Percentiles rank a stretch among this genome's conserved stretches.
Conservation (phyloP, 64 coral and sea anemone genomes). For the Montipora foliosa region DNA sequence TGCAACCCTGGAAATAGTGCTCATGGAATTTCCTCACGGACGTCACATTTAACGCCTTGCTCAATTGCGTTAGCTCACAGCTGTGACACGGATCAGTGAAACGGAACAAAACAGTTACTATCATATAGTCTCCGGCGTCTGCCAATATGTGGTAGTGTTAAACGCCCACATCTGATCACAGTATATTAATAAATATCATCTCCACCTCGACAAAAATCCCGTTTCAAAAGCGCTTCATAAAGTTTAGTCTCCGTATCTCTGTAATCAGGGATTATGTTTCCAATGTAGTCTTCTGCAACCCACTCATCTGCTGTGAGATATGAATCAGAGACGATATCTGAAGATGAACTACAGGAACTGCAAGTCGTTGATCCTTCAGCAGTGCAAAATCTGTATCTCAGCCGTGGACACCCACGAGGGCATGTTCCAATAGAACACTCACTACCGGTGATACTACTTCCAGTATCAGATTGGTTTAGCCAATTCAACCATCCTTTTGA, state of each 20-base stretch:
- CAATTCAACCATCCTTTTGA: slow-evolving; percentile 11
- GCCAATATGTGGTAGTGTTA: too few relatives aligned
- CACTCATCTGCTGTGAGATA: slow-evolving; percentile 19
- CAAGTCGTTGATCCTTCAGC: not conserved
- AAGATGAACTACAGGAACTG: not conserved
- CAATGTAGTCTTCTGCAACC: slow-evolving; percentile 2
- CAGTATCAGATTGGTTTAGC: not conserved
- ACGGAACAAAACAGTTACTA: too few relatives aligned
- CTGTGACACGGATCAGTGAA: too few relatives aligned
- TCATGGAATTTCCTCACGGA: too few relatives aligned
- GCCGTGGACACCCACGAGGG: not conserved
- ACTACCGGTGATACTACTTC: not conserved
- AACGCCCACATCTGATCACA: too few relatives aligned
- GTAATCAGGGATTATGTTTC: slow-evolving; percentile 29
- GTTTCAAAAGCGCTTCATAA: slow-evolving; percentile 37
- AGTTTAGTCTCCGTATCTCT: slow-evolving; percentile 32
- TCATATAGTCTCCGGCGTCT: too few relatives aligned
- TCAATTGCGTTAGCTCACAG: too few relatives aligned
- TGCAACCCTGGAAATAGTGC: too few relatives aligned
- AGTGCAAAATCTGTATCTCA: not conserved
- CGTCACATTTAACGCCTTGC: too few relatives aligned
- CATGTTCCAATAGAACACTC: not conserved
- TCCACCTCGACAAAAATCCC: not conserved
- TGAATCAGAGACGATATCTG: not conserved
- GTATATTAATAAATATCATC: not conserved